A percentile compares a stretch with the other conserved stretches of the same genome.
Evolutionary conservation across 64 coral and sea anemone genomes (phyloP).

Genomic region (Trachythela sp.): DNA sequence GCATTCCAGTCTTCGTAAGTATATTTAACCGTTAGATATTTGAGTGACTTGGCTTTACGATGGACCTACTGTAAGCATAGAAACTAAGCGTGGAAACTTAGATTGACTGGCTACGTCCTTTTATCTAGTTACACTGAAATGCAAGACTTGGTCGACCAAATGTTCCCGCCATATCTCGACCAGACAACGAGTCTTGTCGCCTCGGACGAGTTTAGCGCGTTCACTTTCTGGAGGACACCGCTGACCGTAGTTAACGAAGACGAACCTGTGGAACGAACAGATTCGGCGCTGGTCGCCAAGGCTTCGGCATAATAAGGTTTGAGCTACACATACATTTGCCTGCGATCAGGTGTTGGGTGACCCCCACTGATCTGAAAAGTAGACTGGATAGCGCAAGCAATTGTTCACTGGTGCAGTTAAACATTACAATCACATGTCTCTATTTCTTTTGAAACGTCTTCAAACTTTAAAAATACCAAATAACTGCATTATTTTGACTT

Average conservation of each 20-base stretch:
- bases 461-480: too few species aligned
- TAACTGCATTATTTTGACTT: too few species aligned
- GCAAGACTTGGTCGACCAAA: conserved; percentile 89
- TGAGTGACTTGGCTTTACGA: too few species aligned
- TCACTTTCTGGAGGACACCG: conserved; percentile 93
- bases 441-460: too few species aligned
- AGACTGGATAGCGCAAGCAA: too few species aligned
- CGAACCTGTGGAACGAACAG: conserved; percentile 11
- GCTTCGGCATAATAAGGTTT: not conserved
- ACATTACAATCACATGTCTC: too few species aligned
- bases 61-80: too few species aligned
- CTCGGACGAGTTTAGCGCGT: conserved; percentile 92
- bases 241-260: conserved; percentile 54
- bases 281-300: not conserved
- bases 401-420: too few species aligned
- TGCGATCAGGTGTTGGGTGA: not conserved
- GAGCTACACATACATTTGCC: not conserved
- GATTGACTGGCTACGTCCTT: not conserved
- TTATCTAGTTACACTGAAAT: conserved; percentile 63
- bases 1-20: conserved; percentile 98
- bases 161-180: conserved; percentile 84
- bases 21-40: not conserved
- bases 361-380: too few species aligned
- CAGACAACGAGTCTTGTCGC: conserved; percentile 49
- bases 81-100: too few species aligned